Evolutionary conservation across 2,113 vertebrate genomes (phyloP), one percentile per base, ranked within the genome.

Genomic region (Tretioscincus oriximinensis): DNA sequence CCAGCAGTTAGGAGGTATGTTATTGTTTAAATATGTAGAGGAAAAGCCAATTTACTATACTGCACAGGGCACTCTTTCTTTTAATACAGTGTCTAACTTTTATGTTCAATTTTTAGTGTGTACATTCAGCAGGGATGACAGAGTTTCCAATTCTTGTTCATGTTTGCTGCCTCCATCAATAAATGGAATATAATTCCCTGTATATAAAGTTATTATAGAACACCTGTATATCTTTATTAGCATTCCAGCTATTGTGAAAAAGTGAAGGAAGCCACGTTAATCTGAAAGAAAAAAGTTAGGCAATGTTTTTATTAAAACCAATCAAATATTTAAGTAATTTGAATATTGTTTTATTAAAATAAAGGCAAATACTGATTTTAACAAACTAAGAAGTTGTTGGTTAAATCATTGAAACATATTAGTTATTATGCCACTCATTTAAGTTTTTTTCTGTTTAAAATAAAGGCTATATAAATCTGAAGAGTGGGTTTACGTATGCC

Each of bases 401-500:
- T 41, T 41, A 41, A 41, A 41, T 5, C 35, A 60, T 22, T 47
- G 29, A 72, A 66, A 77, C 22, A 66, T 74, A 67, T 29, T 28
- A 51, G 12, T 60, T 41, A 77, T 74, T 41, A 77, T 74, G n/a
- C 41, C 73, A 22, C 51, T 35, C 4, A 69, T 21, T 4, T 45
- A 51, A 22, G 65, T 8, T 85, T 29, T 81, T 28, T 68, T 8
- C 82, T 63, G 61, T 64, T 9, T 70, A 79, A 31, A 51, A 58
- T n/a, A 7, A 64, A 60, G 35, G 4, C 58, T 22, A 29, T 51
- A 12, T 28, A 3, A 5, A 7, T 63, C 28, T 28, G 29, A 76
- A 69, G 14, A 3, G 24, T 66, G 20, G 11, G 74, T 83, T 81
- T 81, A 58, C 20, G 84, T 87, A 16, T 86, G 86, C 86, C 85